Evolutionary conservation across 2,797 vertebrate genomes (phyloP), one percentile per base, ranked within the genome.

Genomic region (Percopsis omiscomaycus): DNA sequence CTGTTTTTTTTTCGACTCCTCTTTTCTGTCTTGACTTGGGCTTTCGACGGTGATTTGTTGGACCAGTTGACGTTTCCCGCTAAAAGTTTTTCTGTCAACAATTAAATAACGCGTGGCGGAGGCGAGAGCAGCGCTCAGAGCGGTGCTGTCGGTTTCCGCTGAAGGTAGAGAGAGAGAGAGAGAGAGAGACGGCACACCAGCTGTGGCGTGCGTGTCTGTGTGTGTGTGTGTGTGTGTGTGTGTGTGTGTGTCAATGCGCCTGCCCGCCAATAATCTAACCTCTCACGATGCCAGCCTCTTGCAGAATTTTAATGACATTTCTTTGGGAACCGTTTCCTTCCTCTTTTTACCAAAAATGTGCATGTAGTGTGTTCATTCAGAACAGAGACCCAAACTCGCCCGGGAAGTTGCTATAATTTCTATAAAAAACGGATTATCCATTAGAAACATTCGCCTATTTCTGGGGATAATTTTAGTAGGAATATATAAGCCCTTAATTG

Each of bases 221-320:
- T 49, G 65, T 42, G 48, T 10, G 66, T 3, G 73, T 55, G 79
- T 16, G 55, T 42, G 32, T 3, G 30, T 15, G 50, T 16, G 55
- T 16, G 16, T 28, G 50, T 56, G 69, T 53, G 63, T 58, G 73
- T 54, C 47, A 49, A 61, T 51, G 69, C 47, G 73, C 58, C 68
- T 78, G 69, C 69, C 78, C 84, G 80, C 86, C 86, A 88, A 86
- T 88, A 89, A 88, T 85, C 81, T 84, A 85, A 87, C 85, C 86
- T 85, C 86, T 89, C 85, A 88, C 85, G 81, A 79, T 86, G 77
- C 51, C 76, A 69, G 81, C 69, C 75, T 86, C 81, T 78, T 84
- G 79, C 65, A 83, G 89, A 89, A 88, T 89, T 80, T 84, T 82
- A 87, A 89, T 88, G 84, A 68, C 69, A 80, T 75, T 57, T 74